These are phyloP conservation scores for Emydocephalus ijimae DNA, from an alignment of 2,113 vertebrate genomes.

Conservation along the genomic window DNA sequence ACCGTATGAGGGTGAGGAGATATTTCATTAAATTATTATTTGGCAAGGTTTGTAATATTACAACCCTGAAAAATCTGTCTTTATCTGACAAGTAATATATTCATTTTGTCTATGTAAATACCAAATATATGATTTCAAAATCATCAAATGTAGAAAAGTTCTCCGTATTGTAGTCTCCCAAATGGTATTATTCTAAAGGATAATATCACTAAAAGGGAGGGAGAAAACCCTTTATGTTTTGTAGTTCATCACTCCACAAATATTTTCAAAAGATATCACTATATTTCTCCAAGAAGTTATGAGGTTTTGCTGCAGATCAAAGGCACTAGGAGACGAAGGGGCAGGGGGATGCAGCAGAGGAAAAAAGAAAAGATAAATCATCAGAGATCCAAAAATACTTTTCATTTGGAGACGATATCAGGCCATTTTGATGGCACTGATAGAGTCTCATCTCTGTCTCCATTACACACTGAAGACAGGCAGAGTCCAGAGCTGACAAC, in stretches of 20 bases:
- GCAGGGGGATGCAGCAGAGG: not conserved
- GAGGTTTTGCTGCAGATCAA: constrained; percentile 67
- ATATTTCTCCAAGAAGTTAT: constrained; percentile 77
- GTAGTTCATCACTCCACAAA: constrained; percentile 73
- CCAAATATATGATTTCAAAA: not conserved
- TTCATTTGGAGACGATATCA: constrained; percentile 83
- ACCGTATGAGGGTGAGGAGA: constrained; percentile 48
- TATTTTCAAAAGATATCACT: constrained; percentile 86
- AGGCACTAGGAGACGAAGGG: constrained; percentile 23
- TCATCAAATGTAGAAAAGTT: constrained; percentile 10
- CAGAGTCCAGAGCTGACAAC: constrained; percentile 70
- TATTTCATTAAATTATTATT: constrained; percentile 64
- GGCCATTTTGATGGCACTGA: constrained; percentile 79
- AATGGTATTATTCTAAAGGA: constrained; percentile 34
- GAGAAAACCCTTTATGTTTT: constrained; percentile 59
- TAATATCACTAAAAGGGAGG: constrained; percentile 36
- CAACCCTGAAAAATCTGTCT: not conserved
- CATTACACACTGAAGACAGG: constrained; percentile 75
- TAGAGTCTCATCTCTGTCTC: constrained; percentile 79
- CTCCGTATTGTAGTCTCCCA: constrained; percentile 51
- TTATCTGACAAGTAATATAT: not conserved
- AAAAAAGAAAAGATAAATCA: constrained; percentile 73
- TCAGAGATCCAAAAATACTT: constrained; percentile 85
- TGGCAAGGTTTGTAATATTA: constrained; percentile 57
- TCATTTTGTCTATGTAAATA: not conserved